Base-by-base conservation (phyloP, 2,888 invertebrate genomes). In the Drosophila paucipuncta region DNA sequence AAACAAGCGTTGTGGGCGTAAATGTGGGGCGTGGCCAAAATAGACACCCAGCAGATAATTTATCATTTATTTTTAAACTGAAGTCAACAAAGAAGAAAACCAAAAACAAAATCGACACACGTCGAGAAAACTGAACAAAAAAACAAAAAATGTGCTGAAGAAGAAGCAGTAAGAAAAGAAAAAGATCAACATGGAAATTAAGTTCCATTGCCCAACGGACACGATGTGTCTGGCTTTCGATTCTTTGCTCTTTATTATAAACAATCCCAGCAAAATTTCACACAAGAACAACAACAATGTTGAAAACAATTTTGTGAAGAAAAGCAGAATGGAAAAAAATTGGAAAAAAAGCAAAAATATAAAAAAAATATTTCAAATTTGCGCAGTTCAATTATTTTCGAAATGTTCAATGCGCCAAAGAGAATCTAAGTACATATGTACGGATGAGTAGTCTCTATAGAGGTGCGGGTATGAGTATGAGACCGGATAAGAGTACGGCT, bases 1-100 rank as follows among this genome's bases (percentile, higher is more conserved):
- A 81, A 81, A 81, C 78, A 80, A 70, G 66, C 60, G 39, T n/a
- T 28, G 43, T n/a, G 64, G 79, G 76, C 67, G 67, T 59, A 54
- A 73, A 63, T 53, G 54, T 11, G 30, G 31, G 76, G 71, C 63
- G 66, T 59, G 76, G 30, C 67, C 61, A 49, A 58, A 54, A 67
- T 71, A 72, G 70, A 52, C 75, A 80, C 72, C 67, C 55, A 60
- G 58, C 74, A 90, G 89, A 89, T 86, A 86, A 90, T 90, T 88
- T 90, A 85, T 90, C 78, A 84, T 88, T 89, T 88, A 90, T 88
- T 88, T 88, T 86, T 88, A 90, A 90, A 90, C 86, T 75, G 68
- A 67, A 82, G 79, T 74, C 74, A 71, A 59, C 57, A 64, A 59
- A 57, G 62, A 35, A 31, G 28, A 64, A 43, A 53, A 57, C 18